These are phyloP conservation scores for Sminthurinus aureus DNA, from an alignment of 2,888 invertebrate genomes.

Conservation along the genomic window DNA sequence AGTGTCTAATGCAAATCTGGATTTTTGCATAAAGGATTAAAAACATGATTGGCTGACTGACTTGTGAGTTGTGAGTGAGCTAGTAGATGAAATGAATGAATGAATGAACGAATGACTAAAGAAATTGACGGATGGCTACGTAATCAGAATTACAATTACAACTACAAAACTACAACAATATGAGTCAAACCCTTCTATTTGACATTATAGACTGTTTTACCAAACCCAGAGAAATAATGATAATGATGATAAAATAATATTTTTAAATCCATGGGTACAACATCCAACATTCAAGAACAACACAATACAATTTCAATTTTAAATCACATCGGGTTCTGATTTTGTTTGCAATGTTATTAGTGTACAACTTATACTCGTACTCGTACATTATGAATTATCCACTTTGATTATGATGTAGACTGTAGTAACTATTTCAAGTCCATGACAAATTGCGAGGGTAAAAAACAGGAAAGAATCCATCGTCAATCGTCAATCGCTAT, in stretches of 20 bases:
- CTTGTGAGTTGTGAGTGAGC: too few species aligned
- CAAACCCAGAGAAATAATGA: neutral
- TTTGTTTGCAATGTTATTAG: neutral
- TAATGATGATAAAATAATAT: neutral
- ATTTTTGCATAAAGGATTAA: too few species aligned
- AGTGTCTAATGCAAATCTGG: too few species aligned
- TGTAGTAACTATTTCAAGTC: conserved; percentile 6
- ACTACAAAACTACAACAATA: too few species aligned
- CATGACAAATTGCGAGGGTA: conserved; percentile 16
- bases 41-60: too few species aligned
- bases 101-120: too few species aligned
- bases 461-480: neutral
- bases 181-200: too few species aligned
- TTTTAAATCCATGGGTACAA: neutral
- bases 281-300: too few species aligned
- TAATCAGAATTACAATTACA: too few species aligned
- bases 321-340: neutral
- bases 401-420: neutral
- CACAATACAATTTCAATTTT: too few species aligned
- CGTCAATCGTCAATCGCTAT: neutral
- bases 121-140: too few species aligned
- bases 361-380: neutral
- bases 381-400: neutral
- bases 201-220: neutral
- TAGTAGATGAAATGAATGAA: too few species aligned